These are phyloP conservation scores for Ferrisia virgata DNA, from an alignment of 2,888 invertebrate genomes.

Conservation along the genomic window DNA sequence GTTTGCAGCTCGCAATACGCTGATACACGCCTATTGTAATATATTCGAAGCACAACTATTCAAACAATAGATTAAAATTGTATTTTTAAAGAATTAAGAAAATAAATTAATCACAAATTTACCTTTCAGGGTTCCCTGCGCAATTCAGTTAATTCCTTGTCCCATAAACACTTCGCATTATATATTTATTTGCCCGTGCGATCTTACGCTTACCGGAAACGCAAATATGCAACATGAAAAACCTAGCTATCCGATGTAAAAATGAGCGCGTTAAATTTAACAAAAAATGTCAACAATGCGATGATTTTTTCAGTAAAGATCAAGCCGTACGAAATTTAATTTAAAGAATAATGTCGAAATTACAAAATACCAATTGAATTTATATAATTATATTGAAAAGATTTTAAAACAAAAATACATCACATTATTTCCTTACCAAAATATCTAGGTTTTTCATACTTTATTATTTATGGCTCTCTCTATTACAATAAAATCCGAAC, in stretches of 20 bases:
- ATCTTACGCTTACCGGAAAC: slow-evolving; percentile 46
- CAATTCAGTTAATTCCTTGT: slow-evolving; percentile 46
- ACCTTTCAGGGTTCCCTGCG: slow-evolving; percentile 46
- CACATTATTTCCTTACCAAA: no score
- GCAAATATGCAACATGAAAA: slow-evolving; percentile 46
- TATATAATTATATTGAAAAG: background rate
- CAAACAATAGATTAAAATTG: slow-evolving; percentile 17
- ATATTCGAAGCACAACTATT: background rate
- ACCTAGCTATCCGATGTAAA: background rate
- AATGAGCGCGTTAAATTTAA: background rate
- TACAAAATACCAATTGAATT: background rate
- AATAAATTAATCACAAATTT: slow-evolving; percentile 43
- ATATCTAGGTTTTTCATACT: background rate
- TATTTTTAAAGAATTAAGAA: slow-evolving; percentile 19
- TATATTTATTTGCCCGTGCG: slow-evolving; percentile 45
- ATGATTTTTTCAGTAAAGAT: background rate
- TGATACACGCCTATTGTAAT: slow-evolving; percentile 30
- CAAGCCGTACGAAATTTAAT: background rate
- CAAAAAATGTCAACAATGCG: background rate
- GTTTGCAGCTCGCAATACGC: slow-evolving; percentile 32
- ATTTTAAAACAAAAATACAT: background rate
- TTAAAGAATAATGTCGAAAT: background rate
- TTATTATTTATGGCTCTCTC: slow-evolving; percentile 32
- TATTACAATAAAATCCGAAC: slow-evolving; percentile 6
- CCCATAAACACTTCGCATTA: slow-evolving; percentile 46